phyloP scores from a whole-genome alignment of 2,888 invertebrate species.

The Mystacides longicornis region DNA sequence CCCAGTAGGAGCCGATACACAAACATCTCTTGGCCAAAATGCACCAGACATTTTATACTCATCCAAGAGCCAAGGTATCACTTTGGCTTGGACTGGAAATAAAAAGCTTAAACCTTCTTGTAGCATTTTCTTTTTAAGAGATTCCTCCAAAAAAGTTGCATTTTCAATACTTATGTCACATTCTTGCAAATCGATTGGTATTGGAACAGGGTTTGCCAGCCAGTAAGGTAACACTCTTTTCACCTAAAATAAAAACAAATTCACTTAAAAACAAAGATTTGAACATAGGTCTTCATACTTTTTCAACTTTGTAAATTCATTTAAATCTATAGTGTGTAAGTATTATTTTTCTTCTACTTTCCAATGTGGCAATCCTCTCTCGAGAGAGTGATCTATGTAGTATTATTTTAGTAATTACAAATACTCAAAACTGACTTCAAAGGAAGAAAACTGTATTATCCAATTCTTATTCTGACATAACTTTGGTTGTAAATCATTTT shows the following conservation, averaged over 20 bases:
- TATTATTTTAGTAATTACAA: no score
- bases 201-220: constrained; percentile 72
- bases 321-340: no score
- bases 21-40: constrained; percentile 79
- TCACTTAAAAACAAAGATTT: neutral
- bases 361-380: no score
- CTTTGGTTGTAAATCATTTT: no score
- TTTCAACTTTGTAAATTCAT: no score
- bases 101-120: constrained; percentile 66
- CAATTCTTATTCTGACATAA: no score
- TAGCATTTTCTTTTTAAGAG: constrained; percentile 55
- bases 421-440: no score
- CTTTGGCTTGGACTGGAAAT: constrained; percentile 78
- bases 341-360: no score
- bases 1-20: constrained; percentile 95
- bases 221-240: constrained; percentile 78
- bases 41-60: constrained; percentile 51
- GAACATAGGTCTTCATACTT: no score
- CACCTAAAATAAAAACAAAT: constrained; percentile 45
- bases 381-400: no score
- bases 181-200: constrained; percentile 64
- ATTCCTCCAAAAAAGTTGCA: constrained; percentile 51
- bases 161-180: constrained; percentile 34
- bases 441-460: no score
- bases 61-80: constrained; percentile 69